phyloP scores from a whole-genome alignment of 2,113 vertebrate genomes.

The Prochilodus magdalenae region DNA sequence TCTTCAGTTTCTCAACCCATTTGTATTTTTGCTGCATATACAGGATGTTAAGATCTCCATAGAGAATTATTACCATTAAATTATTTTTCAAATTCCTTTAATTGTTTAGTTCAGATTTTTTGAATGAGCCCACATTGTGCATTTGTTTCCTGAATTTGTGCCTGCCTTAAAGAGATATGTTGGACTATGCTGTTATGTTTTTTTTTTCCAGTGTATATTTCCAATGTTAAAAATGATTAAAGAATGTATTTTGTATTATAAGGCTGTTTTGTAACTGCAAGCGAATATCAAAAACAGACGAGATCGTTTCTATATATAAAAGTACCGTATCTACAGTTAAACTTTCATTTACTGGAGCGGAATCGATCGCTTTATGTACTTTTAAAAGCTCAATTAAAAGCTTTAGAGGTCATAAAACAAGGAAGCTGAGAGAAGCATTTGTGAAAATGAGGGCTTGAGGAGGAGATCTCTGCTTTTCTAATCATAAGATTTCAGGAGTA shows the following conservation, averaged over 20 bases:
- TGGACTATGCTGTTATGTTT: conserved; percentile 62
- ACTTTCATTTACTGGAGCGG: no score
- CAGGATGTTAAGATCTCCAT: conserved; percentile 29
- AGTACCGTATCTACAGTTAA: no score
- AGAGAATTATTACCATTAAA: conserved; percentile 54
- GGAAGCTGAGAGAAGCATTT: no score
- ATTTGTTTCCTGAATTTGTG: conserved; percentile 69
- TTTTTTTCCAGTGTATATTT: conserved; percentile 69
- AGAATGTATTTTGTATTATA: conserved; percentile 82
- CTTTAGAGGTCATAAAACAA: no score
- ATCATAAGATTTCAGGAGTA: no score
- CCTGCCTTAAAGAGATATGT: conserved; percentile 32
- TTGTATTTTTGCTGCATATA: conserved; percentile 32
- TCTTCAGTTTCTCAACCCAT: conserved; percentile 17
- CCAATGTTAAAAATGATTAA: conserved; percentile 75
- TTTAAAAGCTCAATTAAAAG: no score
- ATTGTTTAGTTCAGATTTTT: neutral
- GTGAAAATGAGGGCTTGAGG: no score
- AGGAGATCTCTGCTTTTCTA: no score
- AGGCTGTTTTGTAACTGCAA: conserved; percentile 22
- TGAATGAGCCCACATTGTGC: conserved; percentile 57
- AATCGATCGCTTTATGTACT: no score
- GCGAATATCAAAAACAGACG: neutral
- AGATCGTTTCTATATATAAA: no score
- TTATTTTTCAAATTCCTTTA: conserved; percentile 47